Percentiles rank a stretch among this genome's conserved stretches.
Conservation (phyloP, 2,113 vertebrate species). For the Penelope pileata region DNA sequence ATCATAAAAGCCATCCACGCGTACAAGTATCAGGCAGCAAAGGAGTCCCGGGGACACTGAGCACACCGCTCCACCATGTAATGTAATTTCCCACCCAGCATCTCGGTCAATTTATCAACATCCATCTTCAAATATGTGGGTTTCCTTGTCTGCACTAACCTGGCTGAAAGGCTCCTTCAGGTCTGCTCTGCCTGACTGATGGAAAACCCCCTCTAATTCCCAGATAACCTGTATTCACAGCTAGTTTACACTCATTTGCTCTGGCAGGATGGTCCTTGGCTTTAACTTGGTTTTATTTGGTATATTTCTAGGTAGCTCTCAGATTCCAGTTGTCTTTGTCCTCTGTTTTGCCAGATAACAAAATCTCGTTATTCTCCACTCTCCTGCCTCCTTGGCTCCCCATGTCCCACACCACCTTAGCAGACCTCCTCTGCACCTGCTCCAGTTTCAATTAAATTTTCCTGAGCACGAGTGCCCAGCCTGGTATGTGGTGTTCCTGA, state of each 20-base stretch:
- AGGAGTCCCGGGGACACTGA: neutral
- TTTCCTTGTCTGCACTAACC: neutral
- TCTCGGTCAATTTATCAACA: neutral
- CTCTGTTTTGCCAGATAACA: neutral
- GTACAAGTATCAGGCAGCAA: neutral
- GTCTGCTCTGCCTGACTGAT: neutral
- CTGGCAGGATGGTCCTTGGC: neutral
- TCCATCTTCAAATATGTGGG: neutral
- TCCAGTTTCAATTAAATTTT: constrained; percentile 39
- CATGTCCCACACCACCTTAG: neutral
- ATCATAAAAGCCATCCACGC: neutral
- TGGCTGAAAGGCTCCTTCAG: neutral
- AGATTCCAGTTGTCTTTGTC: neutral
- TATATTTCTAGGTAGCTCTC: neutral
- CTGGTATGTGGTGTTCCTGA: constrained; percentile 1
- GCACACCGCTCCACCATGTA: neutral
- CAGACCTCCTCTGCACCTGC: constrained; percentile 47
- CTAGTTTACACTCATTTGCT: neutral
- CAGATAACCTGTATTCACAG: neutral
- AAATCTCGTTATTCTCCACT: neutral
- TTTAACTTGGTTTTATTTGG: neutral
- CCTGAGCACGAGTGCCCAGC: neutral
- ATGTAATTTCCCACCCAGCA: neutral
- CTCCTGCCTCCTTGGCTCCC: neutral
- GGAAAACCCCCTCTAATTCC: neutral